Evolutionary conservation across 2,797 vertebrate species (phyloP), one percentile per base, ranked within the genome.

Genomic region (Falco naumanni): DNA sequence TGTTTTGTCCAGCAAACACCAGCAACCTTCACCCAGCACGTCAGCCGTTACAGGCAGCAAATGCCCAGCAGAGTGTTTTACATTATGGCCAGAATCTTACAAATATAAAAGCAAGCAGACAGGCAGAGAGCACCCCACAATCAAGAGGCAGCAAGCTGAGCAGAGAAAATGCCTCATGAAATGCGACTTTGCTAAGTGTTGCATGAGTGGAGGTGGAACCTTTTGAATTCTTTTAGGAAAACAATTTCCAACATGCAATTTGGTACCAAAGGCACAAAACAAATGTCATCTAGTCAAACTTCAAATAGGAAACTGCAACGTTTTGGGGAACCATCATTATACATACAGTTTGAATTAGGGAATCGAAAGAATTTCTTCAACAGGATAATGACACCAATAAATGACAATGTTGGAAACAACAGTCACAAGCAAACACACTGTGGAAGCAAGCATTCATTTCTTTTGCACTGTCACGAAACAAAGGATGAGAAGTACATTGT

Each of bases 21-120:
- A 77, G 56, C 45, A 85, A 47, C 9, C 7, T 19, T 25, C 13
- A 64, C 1, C 16, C 19, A 56, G 39, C 17, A 28, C 0, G 0
- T 37, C 11, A 53, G 54, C 60, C 26, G 16, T 24, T 43, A 34
- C 6, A 25, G 47, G 51, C 56, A 59, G 25, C 10, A 48, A 45
- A 12, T 5, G 13, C 24, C 39, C 3, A 45, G 22, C 25, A 64
- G 8, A 72, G 9, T 5, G 28, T 17, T 82, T 59, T 16, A 43
- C 6, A 21, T 22, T 6, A 48, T 1, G 4, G 53, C 31, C 54
- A 21, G 26, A 75, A 80, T 20, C 39, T 11, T 68, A 22, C 29
- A 88, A 45, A 85, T 81, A 53, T 34, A 33, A 90, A 90, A 90
- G 80, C 17, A 29, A 60, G 60, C 13, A 64, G 33, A 39, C 6